A percentile compares a stretch with the other conserved stretches of the same genome.
These are phyloP conservation scores for Zosterops pallidus DNA, from an alignment of 2,113 vertebrate species.

Conservation along the genomic window DNA sequence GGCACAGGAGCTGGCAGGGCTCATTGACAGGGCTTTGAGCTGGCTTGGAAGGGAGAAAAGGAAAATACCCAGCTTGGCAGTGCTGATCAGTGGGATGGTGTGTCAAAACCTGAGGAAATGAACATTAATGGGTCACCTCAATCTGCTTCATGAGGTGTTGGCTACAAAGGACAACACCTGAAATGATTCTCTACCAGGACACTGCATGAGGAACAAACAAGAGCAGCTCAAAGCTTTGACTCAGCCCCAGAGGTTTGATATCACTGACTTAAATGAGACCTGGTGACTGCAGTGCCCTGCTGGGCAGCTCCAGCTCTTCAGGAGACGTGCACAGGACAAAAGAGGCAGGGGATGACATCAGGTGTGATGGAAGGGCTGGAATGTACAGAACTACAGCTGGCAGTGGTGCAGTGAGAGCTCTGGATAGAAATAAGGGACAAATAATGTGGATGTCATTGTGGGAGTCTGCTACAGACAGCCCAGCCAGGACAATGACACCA, in stretches of 20 bases:
- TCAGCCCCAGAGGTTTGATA: not conserved
- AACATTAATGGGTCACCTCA: not conserved
- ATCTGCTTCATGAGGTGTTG: not conserved
- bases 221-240: not conserved
- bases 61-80: accelerated
- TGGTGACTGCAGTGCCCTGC: not conserved
- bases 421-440: not conserved
- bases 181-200: not conserved
- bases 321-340: not conserved
- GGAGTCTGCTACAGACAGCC: not conserved
- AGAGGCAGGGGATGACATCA: not conserved
- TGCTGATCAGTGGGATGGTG: accelerated
- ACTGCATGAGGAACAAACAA: not conserved
- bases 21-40: not conserved
- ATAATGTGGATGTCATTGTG: not conserved
- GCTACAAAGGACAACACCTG: not conserved
- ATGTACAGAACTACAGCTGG: not conserved
- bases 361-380: not conserved
- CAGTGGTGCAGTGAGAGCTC: not conserved
- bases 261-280: not conserved
- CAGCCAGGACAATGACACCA: accelerated
- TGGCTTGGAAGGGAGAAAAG: not conserved
- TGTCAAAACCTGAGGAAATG: accelerated
- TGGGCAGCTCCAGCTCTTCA: not conserved
- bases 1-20: not conserved